Conservation (phyloP, 2,888 invertebrate species). For the Cheilosia vulpina region DNA sequence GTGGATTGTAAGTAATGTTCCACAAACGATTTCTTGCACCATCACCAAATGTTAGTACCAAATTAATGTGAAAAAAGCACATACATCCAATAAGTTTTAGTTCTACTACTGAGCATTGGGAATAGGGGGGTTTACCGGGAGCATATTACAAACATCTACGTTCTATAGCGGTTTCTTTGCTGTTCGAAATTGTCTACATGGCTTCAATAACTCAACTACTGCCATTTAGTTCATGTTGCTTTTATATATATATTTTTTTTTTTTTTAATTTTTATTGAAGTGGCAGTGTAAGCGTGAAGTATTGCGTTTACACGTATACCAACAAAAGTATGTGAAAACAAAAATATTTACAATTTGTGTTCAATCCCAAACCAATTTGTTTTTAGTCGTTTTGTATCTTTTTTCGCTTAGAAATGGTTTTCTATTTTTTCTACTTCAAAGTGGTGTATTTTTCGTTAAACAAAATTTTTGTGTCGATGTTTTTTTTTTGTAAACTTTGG, state of each 20-base stretch:
- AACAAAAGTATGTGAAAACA: constrained; percentile 23
- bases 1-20: constrained; percentile 51
- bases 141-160: constrained; percentile 24
- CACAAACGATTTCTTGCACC: constrained; percentile 5
- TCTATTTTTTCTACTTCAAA: constrained; percentile 56
- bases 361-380: constrained; percentile 73
- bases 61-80: constrained; percentile 31
- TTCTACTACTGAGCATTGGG: constrained; percentile 1
- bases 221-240: constrained; percentile 5
- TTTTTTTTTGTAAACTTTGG: constrained; percentile 73
- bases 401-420: constrained; percentile 37
- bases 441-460: constrained; percentile 76
- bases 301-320: constrained; percentile 52
- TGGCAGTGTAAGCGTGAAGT: constrained; percentile 57
- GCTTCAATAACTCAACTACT: constrained; percentile 34
- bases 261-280: background rate
- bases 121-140: background rate
- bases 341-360: constrained; percentile 57
- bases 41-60: background rate
- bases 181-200: constrained; percentile 63
- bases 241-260: background rate
- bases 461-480: constrained; percentile 74
- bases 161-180: constrained; percentile 26
- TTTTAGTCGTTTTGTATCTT: constrained; percentile 52
- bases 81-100: background rate